Percentiles rank a stretch among this genome's conserved stretches.
Evolutionary conservation across 2,888 invertebrate species (phyloP).

Genomic region (Herminia tarsipennalis): DNA sequence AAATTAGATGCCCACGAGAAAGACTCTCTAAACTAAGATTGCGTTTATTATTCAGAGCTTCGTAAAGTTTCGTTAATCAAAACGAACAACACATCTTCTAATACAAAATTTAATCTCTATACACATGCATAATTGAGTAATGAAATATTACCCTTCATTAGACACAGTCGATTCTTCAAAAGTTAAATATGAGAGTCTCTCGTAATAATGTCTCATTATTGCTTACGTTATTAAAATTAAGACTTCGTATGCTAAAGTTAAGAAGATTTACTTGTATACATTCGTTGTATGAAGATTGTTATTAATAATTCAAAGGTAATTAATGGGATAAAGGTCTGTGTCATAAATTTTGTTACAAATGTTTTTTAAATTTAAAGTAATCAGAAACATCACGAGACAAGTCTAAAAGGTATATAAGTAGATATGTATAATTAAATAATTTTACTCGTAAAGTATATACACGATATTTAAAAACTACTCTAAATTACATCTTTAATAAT

Average conservation of each 20-base stretch:
- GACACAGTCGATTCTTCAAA: slow-evolving; percentile 73
- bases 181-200: slow-evolving; percentile 72
- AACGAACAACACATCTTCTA: slow-evolving; percentile 1
- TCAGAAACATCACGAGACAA: too few relatives aligned
- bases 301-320: neutral
- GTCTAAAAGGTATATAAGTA: too few relatives aligned
- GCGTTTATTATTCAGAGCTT: too few relatives aligned
- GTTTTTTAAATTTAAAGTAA: too few relatives aligned
- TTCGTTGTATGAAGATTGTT: slow-evolving; percentile 26
- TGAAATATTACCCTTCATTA: slow-evolving; percentile 69
- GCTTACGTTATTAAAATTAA: slow-evolving; percentile 72
- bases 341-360: too few relatives aligned
- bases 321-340: too few relatives aligned
- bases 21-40: too few relatives aligned
- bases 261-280: slow-evolving; percentile 42
- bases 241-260: slow-evolving; percentile 33
- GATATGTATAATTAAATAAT: too few relatives aligned
- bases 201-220: slow-evolving; percentile 80
- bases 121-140: slow-evolving; percentile 55
- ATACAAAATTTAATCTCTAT: slow-evolving; percentile 26
- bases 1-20: too few relatives aligned
- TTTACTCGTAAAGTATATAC: too few relatives aligned
- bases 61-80: neutral
- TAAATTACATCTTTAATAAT: too few relatives aligned
- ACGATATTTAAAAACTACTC: too few relatives aligned